phyloP scores from a whole-genome alignment of 2,797 vertebrate genomes.

The Odontamblyopus rebecca region DNA sequence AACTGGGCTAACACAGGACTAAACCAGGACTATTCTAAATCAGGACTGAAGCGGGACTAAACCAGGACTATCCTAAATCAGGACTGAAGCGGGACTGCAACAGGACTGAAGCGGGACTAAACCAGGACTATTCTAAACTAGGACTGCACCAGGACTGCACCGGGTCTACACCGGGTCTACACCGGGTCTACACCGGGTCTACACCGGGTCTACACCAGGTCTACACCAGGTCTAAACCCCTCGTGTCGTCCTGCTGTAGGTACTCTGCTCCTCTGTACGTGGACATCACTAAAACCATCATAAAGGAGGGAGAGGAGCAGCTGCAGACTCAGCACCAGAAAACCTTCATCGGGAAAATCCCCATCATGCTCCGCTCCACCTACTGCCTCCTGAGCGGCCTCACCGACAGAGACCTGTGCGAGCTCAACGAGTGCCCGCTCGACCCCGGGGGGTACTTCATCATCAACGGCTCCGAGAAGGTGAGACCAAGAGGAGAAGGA shows the following conservation, averaged over 20 bases:
- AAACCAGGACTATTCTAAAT: no score
- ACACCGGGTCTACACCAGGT: no score
- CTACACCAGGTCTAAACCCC: neutral
- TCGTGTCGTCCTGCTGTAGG: slow-evolving; percentile 56
- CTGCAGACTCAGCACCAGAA: slow-evolving; percentile 98
- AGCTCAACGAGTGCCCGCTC: slow-evolving; percentile 95
- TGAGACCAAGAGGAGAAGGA: slow-evolving; percentile 30
- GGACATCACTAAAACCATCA: slow-evolving; percentile 98
- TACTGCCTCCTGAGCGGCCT: slow-evolving; percentile 95
- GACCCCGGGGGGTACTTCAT: slow-evolving; percentile 99
- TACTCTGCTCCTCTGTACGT: slow-evolving; percentile 97
- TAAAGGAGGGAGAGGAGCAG: slow-evolving; percentile 97
- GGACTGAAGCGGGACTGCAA: no score
- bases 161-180: no score
- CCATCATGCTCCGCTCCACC: slow-evolving; percentile 97
- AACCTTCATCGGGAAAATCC: slow-evolving; percentile 98
- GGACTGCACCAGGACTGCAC: no score
- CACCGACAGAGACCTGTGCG: slow-evolving; percentile 95
- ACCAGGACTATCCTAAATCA: no score
- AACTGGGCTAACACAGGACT: no score
- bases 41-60: no score
- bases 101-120: no score
- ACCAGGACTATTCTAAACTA: no score
- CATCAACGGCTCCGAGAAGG: slow-evolving; percentile 99
- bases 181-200: no score